Conservation (phyloP, 2,113 vertebrate species). For the Scytalopus superciliaris region DNA sequence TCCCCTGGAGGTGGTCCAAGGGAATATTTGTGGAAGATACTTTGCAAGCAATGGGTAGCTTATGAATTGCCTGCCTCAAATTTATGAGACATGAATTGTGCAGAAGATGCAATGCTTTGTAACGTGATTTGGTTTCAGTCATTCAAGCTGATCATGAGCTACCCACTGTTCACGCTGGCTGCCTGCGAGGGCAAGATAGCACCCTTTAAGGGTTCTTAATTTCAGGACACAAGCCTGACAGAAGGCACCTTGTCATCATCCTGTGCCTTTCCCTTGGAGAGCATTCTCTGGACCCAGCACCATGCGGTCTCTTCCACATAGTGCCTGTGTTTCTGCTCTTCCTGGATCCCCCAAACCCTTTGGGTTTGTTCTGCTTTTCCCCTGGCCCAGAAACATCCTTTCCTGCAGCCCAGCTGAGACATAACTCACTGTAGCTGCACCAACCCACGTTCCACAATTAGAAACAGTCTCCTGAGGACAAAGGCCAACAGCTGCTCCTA, state of each 20-base stretch:
- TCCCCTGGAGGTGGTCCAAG: constrained; percentile 4
- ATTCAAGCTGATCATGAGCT: neutral
- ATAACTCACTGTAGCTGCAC: neutral
- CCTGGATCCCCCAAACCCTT: neutral
- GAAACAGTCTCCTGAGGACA: neutral
- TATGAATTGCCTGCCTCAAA: neutral
- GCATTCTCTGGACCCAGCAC: neutral
- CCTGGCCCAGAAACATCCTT: neutral
- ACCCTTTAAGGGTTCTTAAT: neutral
- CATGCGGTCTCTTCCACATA: neutral
- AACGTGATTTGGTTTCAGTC: constrained; percentile 1
- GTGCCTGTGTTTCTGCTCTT: neutral
- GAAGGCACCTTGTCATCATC: neutral
- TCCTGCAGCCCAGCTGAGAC: neutral
- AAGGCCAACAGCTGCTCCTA: neutral
- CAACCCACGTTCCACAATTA: neutral
- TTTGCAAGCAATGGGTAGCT: neutral
- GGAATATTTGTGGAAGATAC: constrained; percentile 25
- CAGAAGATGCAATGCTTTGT: constrained; percentile 8
- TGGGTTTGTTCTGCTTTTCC: neutral
- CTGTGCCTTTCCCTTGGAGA: neutral
- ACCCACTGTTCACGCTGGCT: neutral
- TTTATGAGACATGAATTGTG: neutral
- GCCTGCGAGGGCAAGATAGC: neutral
- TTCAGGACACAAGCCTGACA: neutral